Evolutionary conservation across 2,888 invertebrate genomes (phyloP).

Genomic region (Yponomeuta plumbellus): DNA sequence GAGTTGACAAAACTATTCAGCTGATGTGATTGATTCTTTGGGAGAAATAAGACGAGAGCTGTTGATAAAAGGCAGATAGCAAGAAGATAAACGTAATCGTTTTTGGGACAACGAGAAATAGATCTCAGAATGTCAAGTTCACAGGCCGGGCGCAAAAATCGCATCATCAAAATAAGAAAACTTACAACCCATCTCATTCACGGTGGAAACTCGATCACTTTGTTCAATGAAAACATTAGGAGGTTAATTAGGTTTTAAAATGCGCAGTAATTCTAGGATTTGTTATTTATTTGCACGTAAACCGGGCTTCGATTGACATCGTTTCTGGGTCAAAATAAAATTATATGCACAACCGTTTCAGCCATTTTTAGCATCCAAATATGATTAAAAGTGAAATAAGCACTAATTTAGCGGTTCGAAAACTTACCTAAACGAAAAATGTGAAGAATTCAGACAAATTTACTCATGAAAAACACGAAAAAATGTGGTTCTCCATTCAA

Average conservation of each 20-base stretch:
- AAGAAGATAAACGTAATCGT: conserved; percentile 51
- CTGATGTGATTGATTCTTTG: conserved; percentile 17
- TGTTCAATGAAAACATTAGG: neutral
- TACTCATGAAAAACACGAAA: conserved; percentile 71
- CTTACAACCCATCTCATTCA: neutral
- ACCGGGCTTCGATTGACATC: conserved; percentile 66
- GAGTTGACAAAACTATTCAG: conserved; percentile 12
- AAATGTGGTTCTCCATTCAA: conserved; percentile 73
- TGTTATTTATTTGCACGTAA: conserved; percentile 42
- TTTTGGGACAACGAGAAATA: conserved; percentile 18
- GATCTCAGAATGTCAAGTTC: conserved; percentile 24
- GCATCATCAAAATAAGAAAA: neutral
- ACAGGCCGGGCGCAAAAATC: conserved; percentile 11
- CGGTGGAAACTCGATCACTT: neutral
- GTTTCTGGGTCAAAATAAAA: conserved; percentile 67
- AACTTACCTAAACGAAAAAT: conserved; percentile 68
- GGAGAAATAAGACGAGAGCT: conserved; percentile 46
- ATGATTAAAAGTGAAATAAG: conserved; percentile 24
- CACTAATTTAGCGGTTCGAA: conserved; percentile 28
- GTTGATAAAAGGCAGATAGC: conserved; percentile 59
- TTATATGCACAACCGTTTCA: conserved; percentile 48
- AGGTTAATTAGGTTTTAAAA: neutral
- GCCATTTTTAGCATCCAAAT: conserved; percentile 36
- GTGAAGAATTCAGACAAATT: conserved; percentile 61
- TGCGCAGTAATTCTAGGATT: neutral